phyloP scores from a whole-genome alignment of 1,140 invertebrate genomes.

The Trypoxylus dichotomus region DNA sequence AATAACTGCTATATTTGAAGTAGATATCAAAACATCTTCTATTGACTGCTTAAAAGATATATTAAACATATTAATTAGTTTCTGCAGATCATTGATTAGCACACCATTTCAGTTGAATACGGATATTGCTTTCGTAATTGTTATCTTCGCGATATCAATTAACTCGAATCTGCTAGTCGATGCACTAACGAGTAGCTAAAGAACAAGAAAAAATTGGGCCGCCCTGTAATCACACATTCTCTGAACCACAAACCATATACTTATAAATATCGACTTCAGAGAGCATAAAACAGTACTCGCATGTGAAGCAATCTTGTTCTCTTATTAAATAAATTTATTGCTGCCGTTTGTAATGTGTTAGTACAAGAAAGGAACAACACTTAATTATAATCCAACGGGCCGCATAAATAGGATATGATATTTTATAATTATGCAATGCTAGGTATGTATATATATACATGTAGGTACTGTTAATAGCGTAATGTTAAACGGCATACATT shows the following conservation, averaged over 20 bases:
- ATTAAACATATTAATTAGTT: too few species aligned
- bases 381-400: slow-evolving; percentile 14
- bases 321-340: slow-evolving; percentile 22
- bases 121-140: background rate
- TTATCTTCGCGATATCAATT: background rate
- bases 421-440: slow-evolving; percentile 18
- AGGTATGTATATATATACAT: background rate
- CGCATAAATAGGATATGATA: slow-evolving; percentile 25
- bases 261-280: background rate
- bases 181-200: background rate
- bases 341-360: slow-evolving; percentile 21
- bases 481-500: slow-evolving; percentile 5
- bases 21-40: too few species aligned
- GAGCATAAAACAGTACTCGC: background rate
- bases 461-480: slow-evolving; percentile 7
- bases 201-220: background rate
- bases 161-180: background rate
- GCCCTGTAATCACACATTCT: background rate
- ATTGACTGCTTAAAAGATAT: too few species aligned
- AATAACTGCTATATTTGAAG: too few species aligned
- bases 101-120: too few species aligned
- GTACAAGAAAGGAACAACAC: slow-evolving; percentile 19
- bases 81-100: too few species aligned
- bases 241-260: background rate
- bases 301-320: slow-evolving; percentile 12